Percentiles rank a stretch among this genome's conserved stretches.
phyloP scores from a whole-genome alignment of 2,888 invertebrate species.

The Bruchidius siliquastri region DNA sequence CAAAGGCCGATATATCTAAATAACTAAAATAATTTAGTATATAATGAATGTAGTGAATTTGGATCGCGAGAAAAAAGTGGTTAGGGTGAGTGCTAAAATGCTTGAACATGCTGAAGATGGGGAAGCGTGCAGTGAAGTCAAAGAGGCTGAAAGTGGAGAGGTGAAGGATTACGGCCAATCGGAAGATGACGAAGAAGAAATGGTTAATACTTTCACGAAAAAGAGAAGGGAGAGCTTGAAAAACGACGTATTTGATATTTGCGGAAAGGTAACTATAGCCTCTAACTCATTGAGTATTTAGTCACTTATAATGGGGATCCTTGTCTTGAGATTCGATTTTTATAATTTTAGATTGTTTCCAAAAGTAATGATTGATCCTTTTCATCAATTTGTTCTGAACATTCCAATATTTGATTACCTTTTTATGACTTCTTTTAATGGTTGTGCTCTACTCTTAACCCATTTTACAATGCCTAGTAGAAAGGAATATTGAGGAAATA shows the following conservation, averaged over 20 bases:
- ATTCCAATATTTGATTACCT: too few relatives aligned
- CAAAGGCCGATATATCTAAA: background rate
- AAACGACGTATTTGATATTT: constrained; percentile 30
- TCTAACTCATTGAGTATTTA: too few relatives aligned
- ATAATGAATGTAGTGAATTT: background rate
- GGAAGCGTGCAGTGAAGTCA: background rate
- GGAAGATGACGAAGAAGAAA: constrained; percentile 20
- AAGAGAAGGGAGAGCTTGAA: constrained; percentile 30
- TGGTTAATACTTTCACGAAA: constrained; percentile 27
- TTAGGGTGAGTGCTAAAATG: constrained; percentile 35
- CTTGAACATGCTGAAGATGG: constrained; percentile 11
- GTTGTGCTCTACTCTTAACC: too few relatives aligned
- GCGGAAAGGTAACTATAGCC: constrained; percentile 28
- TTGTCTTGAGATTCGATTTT: too few relatives aligned
- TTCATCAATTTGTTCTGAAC: too few relatives aligned
- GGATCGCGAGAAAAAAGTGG: constrained; percentile 24
- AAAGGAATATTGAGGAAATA: too few relatives aligned
- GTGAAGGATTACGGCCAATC: background rate
- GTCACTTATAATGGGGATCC: too few relatives aligned
- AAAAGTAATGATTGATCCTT: too few relatives aligned
- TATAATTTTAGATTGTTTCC: too few relatives aligned
- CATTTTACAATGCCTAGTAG: too few relatives aligned
- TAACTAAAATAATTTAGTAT: background rate
- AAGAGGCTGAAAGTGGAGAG: constrained; percentile 5
- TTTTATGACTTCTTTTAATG: too few relatives aligned